Conservation (phyloP, 2,888 invertebrate genomes). For the Diplolepis rosae region DNA sequence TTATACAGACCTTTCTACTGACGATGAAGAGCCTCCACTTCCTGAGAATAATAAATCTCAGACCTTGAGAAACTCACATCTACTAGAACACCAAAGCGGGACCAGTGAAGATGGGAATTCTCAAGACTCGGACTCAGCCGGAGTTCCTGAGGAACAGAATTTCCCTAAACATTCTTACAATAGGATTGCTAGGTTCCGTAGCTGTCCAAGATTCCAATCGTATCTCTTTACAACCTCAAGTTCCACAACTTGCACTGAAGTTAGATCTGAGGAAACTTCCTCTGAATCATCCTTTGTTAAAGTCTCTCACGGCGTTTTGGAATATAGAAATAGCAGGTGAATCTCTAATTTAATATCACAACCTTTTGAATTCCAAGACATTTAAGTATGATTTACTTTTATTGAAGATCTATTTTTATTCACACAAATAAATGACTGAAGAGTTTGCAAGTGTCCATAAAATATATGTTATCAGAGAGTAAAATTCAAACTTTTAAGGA, state of each 20-base stretch:
- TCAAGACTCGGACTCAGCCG: conserved; percentile 61
- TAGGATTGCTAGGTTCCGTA: conserved; percentile 67
- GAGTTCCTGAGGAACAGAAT: conserved; percentile 58
- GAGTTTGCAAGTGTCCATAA: conserved; percentile 10
- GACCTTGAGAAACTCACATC: conserved; percentile 53
- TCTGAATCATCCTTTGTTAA: conserved; percentile 63
- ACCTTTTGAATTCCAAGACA: not conserved
- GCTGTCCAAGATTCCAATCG: conserved; percentile 69
- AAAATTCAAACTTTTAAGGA: conserved; percentile 27
- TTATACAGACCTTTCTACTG: conserved; percentile 65
- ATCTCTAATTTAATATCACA: conserved; percentile 1
- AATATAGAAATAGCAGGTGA: conserved; percentile 70
- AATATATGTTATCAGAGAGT: conserved; percentile 17
- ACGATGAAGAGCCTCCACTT: conserved; percentile 51
- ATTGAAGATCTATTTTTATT: not conserved
- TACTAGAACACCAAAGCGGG: conserved; percentile 58
- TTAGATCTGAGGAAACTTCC: conserved; percentile 58
- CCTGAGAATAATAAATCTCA: conserved; percentile 47
- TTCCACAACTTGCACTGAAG: conserved; percentile 57
- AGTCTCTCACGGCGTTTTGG: conserved; percentile 69
- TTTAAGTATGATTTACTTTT: conserved; percentile 1
- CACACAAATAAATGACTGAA: conserved; percentile 11
- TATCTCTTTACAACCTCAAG: conserved; percentile 68
- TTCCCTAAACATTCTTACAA: conserved; percentile 66
- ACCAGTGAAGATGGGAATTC: conserved; percentile 66